Evolutionary conservation across 2,113 vertebrate species (phyloP).

Genomic region (Tachysurus fulvidraco): DNA sequence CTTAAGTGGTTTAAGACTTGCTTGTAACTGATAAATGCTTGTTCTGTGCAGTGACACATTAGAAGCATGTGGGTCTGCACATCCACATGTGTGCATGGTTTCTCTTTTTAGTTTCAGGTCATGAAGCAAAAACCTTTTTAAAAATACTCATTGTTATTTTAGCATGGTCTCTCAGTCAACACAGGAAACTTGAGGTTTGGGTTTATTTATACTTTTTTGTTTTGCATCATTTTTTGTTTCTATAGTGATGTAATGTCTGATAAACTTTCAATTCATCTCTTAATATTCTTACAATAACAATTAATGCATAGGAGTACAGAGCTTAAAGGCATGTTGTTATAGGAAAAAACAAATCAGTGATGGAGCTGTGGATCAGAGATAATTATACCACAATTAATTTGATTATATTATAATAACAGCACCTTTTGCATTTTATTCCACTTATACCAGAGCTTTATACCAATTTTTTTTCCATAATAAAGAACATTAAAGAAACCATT

Average conservation of each 20-base stretch:
- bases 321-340: neutral
- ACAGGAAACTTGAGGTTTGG: no score
- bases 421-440: no score
- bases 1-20: neutral
- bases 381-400: neutral
- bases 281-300: neutral
- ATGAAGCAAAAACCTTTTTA: neutral
- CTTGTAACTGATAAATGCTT: neutral
- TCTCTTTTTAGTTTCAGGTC: neutral
- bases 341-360: neutral
- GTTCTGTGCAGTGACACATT: neutral
- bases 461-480: no score
- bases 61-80: conserved; percentile 9
- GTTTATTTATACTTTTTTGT: no score
- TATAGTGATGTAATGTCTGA: no score
- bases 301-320: neutral
- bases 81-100: conserved; percentile 18
- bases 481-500: no score
- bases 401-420: no score
- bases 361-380: neutral
- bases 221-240: no score
- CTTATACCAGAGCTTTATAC: no score
- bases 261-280: no score
- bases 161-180: neutral
- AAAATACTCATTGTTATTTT: conserved; percentile 13